Conservation (phyloP, 2,888 invertebrate genomes). For the Caenorhabditis sinica region DNA sequence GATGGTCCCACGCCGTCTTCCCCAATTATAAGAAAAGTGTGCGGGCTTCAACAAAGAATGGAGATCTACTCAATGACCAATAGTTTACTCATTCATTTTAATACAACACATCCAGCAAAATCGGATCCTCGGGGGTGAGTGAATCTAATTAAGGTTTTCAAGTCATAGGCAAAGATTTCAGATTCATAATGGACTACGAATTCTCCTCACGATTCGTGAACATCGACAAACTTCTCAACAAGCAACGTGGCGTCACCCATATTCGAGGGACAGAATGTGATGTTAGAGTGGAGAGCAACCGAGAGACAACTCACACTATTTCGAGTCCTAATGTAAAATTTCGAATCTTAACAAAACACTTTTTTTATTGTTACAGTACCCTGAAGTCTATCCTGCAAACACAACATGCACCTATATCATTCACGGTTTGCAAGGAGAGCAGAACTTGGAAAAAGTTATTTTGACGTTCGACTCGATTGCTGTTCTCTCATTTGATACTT, state of each 20-base stretch:
- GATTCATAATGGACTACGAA: slow-evolving; percentile 91
- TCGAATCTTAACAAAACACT: background rate
- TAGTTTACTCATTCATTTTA: slow-evolving; percentile 82
- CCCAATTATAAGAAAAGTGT: slow-evolving; percentile 85
- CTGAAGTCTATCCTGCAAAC: slow-evolving; percentile 84
- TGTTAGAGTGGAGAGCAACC: slow-evolving; percentile 83
- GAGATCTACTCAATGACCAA: slow-evolving; percentile 81
- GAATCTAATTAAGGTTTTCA: background rate
- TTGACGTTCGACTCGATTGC: slow-evolving; percentile 78
- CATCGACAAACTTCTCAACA: slow-evolving; percentile 89
- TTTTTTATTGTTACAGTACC: slow-evolving; percentile 80
- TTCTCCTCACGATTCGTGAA: slow-evolving; percentile 99
- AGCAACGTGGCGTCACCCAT: slow-evolving; percentile 76
- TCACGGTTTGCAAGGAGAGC: slow-evolving; percentile 93
- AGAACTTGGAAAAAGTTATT: slow-evolving; percentile 82
- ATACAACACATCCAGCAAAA: slow-evolving; percentile 85
- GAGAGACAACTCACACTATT: slow-evolving; percentile 84
- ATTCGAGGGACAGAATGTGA: slow-evolving; percentile 90
- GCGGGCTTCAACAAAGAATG: slow-evolving; percentile 82
- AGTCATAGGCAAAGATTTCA: slow-evolving; percentile 26
- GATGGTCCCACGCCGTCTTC: slow-evolving; percentile 94
- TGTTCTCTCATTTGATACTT: slow-evolving; percentile 71
- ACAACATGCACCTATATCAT: slow-evolving; percentile 85
- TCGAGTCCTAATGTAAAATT: slow-evolving; percentile 84
- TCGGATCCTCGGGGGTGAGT: slow-evolving; percentile 94